Conservation (phyloP, 1,140 invertebrate species). For the Drosophila parvula region DNA sequence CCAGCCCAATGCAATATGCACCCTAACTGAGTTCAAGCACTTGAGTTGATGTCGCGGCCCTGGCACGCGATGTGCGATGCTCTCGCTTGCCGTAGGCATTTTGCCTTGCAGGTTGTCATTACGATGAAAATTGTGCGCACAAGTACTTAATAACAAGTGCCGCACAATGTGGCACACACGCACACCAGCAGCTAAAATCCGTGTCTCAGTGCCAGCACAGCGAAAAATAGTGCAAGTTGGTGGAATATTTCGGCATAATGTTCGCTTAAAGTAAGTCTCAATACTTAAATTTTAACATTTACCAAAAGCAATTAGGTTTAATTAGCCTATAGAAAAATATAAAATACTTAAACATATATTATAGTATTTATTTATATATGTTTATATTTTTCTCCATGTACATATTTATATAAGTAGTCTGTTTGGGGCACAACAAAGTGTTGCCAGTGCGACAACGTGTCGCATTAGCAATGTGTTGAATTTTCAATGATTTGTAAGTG, state of each 20-base stretch:
- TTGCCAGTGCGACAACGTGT: slow-evolving; percentile 64
- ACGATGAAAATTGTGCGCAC: slow-evolving; percentile 77
- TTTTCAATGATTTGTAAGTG: slow-evolving; percentile 81
- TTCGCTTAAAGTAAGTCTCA: background rate
- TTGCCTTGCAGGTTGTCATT: slow-evolving; percentile 79
- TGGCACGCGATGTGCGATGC: slow-evolving; percentile 76
- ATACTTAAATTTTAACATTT: background rate
- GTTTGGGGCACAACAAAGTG: slow-evolving; percentile 54
- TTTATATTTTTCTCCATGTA: background rate
- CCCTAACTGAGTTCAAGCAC: slow-evolving; percentile 66
- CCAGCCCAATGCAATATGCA: slow-evolving; percentile 23
- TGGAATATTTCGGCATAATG: background rate
- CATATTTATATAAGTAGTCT: slow-evolving; percentile 9
- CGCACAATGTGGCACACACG: slow-evolving; percentile 70
- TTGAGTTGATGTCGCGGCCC: slow-evolving; percentile 71
- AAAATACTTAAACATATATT: too few relatives aligned
- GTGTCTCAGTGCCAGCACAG: slow-evolving; percentile 2
- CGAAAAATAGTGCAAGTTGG: background rate
- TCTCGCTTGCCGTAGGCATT: slow-evolving; percentile 71
- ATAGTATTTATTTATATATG: too few relatives aligned
- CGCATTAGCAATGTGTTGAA: slow-evolving; percentile 79
- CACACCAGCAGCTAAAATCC: slow-evolving; percentile 11
- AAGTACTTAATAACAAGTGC: slow-evolving; percentile 81
- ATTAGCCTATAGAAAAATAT: background rate
- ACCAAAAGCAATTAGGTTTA: too few relatives aligned